These are phyloP conservation scores for Lophura swinhoii DNA, from an alignment of 2,797 vertebrate species.

Conservation along the genomic window DNA sequence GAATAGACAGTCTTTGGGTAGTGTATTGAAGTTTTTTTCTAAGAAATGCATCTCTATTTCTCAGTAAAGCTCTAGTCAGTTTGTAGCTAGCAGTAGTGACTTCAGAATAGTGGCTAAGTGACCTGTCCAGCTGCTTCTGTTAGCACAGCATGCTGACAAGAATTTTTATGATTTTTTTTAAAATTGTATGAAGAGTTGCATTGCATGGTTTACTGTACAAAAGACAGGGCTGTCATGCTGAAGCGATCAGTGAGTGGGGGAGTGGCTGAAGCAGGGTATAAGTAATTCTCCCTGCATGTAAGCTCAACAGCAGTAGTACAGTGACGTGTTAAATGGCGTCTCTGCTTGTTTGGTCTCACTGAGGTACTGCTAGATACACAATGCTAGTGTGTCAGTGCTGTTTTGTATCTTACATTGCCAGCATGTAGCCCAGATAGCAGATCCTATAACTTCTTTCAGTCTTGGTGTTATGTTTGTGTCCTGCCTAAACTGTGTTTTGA, in stretches of 20 bases:
- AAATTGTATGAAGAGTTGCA: not conserved
- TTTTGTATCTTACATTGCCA: not conserved
- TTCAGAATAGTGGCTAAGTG: not conserved
- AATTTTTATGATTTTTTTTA: not conserved
- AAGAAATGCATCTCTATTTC: not conserved
- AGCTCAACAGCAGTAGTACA: not conserved
- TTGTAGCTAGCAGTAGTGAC: not conserved
- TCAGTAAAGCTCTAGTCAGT: not conserved
- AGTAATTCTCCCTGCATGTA: not conserved
- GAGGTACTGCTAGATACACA: not conserved
- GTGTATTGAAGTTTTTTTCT: not conserved
- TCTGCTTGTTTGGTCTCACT: not conserved
- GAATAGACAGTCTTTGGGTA: not conserved
- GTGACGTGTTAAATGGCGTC: not conserved
- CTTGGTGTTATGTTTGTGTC: not conserved
- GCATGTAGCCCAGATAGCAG: not conserved
- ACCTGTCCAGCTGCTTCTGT: not conserved
- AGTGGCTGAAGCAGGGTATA: not conserved
- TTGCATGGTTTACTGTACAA: not conserved
- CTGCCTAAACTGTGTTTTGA: not conserved
- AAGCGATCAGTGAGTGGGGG: not conserved
- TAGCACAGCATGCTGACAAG: not conserved
- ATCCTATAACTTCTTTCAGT: not conserved
- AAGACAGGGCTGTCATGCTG: not conserved
- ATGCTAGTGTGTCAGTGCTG: not conserved